Conservation (phyloP, 2,113 vertebrate genomes). For the Pluvianellus socialis region DNA sequence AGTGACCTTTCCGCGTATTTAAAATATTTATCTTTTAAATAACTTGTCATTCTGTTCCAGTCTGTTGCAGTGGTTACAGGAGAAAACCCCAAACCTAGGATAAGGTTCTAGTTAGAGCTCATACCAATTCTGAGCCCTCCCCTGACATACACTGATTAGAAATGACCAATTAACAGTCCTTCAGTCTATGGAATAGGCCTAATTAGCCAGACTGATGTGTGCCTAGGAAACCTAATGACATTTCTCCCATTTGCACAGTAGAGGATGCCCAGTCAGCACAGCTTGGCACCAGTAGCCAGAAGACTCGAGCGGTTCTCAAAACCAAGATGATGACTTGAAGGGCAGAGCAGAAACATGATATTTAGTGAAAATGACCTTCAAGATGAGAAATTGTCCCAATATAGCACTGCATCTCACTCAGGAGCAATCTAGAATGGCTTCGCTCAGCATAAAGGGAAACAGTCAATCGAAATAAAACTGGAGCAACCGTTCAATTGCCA, state of each 20-base stretch:
- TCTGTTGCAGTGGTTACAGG: not conserved
- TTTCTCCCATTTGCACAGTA: not conserved
- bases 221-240: not conserved
- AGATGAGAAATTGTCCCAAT: not conserved
- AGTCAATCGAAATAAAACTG: not conserved
- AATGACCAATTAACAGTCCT: slow-evolving; percentile 20
- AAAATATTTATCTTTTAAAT: slow-evolving; percentile 39
- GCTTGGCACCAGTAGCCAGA: not conserved
- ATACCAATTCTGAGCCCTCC: not conserved
- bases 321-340: not conserved
- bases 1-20: slow-evolving; percentile 41
- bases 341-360: rapidly evolving
- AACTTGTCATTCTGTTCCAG: not conserved
- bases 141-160: not conserved
- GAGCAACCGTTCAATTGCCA: not conserved
- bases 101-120: not conserved
- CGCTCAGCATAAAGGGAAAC: not conserved
- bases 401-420: not conserved
- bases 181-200: not conserved
- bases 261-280: not conserved
- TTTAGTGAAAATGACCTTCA: not conserved
- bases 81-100: not conserved
- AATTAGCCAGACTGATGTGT: slow-evolving; percentile 2
- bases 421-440: not conserved
- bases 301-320: not conserved